Evolutionary conservation across 2,888 invertebrate genomes (phyloP).

Genomic region (Drosophila fulvimacula): DNA sequence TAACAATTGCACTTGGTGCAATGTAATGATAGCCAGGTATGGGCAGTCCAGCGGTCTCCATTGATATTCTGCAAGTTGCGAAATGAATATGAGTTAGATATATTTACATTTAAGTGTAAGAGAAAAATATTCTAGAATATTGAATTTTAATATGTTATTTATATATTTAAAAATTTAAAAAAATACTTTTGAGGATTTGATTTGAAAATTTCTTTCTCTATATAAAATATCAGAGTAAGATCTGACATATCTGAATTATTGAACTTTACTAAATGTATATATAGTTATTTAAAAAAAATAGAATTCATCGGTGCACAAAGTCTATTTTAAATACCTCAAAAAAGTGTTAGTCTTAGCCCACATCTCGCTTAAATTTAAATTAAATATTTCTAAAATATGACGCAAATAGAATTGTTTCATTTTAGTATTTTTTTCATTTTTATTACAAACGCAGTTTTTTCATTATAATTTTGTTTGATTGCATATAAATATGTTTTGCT

Average conservation of each 20-base stretch:
- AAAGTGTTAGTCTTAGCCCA: neutral
- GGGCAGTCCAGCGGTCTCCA: constrained; percentile 96
- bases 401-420: neutral
- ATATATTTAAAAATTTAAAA: neutral
- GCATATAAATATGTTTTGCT: constrained; percentile 64
- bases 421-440: constrained; percentile 64
- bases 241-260: neutral
- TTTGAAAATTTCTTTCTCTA: too few relatives aligned
- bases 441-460: constrained; percentile 67
- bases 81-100: neutral
- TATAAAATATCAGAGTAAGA: neutral
- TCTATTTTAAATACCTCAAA: too few relatives aligned
- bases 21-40: constrained; percentile 96
- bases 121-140: neutral
- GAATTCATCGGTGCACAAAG: neutral
- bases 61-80: constrained; percentile 92
- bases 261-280: too few relatives aligned
- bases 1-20: constrained; percentile 96
- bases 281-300: too few relatives aligned
- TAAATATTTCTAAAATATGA: constrained; percentile 10
- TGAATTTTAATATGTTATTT: neutral
- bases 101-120: neutral
- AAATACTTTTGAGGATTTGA: neutral
- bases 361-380: neutral
- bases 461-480: constrained; percentile 57